Evolutionary conservation across 2,113 vertebrate genomes (phyloP).

Genomic region (Chiloscyllium plagiosum): DNA sequence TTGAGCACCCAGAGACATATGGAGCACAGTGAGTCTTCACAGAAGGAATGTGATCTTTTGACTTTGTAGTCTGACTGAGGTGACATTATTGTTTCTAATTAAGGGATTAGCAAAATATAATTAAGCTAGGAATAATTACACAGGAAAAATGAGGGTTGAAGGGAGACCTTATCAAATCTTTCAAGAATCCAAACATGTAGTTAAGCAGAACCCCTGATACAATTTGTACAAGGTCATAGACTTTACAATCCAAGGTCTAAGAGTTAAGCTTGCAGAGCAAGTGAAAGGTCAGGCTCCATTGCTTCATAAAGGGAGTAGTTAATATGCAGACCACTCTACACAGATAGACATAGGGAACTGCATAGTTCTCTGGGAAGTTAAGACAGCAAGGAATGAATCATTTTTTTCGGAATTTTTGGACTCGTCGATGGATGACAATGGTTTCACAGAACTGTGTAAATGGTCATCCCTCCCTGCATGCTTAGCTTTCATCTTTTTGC

Average conservation of each 20-base stretch:
- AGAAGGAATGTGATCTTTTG: slow-evolving; percentile 10
- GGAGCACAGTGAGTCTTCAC: background rate
- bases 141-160: background rate
- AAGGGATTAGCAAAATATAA: background rate
- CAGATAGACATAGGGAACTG: background rate
- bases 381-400: background rate
- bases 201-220: background rate
- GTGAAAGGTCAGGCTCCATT: background rate
- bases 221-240: background rate
- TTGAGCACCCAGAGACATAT: background rate
- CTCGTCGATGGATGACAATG: background rate
- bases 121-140: background rate
- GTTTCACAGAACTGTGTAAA: background rate
- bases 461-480: background rate
- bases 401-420: background rate
- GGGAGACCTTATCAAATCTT: background rate
- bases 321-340: background rate
- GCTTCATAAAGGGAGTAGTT: background rate
- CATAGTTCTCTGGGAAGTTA: background rate
- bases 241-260: background rate
- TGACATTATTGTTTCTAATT: background rate
- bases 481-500: background rate
- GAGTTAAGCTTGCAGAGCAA: background rate
- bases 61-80: background rate
- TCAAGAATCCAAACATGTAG: background rate